These are phyloP conservation scores for Nomada flava DNA, from an alignment of 2,888 invertebrate species.

Conservation along the genomic window DNA sequence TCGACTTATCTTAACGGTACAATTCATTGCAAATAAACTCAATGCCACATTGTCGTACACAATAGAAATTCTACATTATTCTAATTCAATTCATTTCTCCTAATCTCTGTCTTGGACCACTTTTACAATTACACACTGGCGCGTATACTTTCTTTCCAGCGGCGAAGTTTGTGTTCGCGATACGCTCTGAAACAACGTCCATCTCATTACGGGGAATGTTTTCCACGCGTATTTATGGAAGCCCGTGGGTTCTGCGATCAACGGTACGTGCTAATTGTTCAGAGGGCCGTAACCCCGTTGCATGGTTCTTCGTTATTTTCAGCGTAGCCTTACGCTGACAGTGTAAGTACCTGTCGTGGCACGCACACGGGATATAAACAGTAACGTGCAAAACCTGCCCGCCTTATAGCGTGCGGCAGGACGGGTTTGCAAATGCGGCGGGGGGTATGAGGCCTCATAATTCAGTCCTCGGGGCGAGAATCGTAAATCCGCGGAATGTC, in stretches of 20 bases:
- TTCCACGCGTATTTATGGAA: conserved; percentile 13
- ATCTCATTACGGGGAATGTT: conserved; percentile 30
- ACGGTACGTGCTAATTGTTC: conserved; percentile 64
- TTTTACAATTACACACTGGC: too few species aligned
- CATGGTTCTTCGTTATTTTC: conserved; percentile 63
- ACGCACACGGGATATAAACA: conserved; percentile 64
- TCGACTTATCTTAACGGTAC: too few species aligned
- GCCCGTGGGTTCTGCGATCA: conserved; percentile 15
- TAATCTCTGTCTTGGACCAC: too few species aligned
- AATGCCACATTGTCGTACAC: too few species aligned
- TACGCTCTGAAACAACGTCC: background rate
- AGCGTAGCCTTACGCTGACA: conserved; percentile 58
- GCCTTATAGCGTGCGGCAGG: conserved; percentile 46
- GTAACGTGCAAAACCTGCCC: conserved; percentile 67
- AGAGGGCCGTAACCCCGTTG: conserved; percentile 31
- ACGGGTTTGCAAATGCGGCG: conserved; percentile 74
- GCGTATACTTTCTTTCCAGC: too few species aligned
- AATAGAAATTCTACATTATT: too few species aligned
- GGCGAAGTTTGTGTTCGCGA: background rate
- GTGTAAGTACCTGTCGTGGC: conserved; percentile 58
- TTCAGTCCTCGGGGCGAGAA: conserved; percentile 63
- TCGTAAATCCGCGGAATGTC: conserved; percentile 69
- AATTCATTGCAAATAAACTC: too few species aligned
- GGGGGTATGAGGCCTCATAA: conserved; percentile 62
- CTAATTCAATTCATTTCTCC: too few species aligned